phyloP scores from a whole-genome alignment of 2,113 vertebrate genomes.

The Hippocampus comes region DNA sequence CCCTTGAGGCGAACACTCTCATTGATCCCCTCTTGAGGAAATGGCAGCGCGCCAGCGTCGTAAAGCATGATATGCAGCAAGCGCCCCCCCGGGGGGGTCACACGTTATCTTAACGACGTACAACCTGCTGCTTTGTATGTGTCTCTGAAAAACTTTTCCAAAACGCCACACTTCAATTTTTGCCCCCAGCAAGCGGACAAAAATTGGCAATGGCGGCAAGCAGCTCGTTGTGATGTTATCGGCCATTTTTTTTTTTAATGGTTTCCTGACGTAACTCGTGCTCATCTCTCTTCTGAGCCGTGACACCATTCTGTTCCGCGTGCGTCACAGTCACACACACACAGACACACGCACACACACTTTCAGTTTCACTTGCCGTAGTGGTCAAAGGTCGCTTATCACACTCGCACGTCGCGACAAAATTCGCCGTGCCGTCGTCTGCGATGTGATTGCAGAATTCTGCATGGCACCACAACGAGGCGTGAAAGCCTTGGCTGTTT shows the following conservation, averaged over 20 bases:
- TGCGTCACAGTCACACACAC: slow-evolving; percentile 5
- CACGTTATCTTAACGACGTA: background rate
- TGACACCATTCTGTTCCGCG: background rate
- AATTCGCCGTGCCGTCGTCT: background rate
- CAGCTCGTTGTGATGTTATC: background rate
- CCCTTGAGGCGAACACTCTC: background rate
- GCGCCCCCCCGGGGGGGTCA: background rate
- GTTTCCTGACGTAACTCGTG: background rate
- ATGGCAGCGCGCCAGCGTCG: background rate
- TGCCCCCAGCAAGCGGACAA: too few species aligned
- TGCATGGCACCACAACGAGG: too few species aligned
- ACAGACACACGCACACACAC: background rate
- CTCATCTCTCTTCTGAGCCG: background rate
- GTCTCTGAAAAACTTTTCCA: background rate
- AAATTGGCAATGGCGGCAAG: background rate
- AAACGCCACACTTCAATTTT: background rate
- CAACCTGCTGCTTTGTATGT: background rate
- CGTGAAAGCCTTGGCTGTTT: too few species aligned
- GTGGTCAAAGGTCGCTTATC: slow-evolving; percentile 36
- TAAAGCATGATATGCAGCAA: slow-evolving; percentile 1
- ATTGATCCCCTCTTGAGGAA: slow-evolving; percentile 8
- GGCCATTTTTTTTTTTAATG: background rate
- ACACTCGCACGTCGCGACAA: slow-evolving; percentile 41
- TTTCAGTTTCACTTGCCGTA: background rate
- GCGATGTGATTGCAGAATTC: too few species aligned